These are phyloP conservation scores for Ladona fulva DNA, from an alignment of 1,140 invertebrate species.

Conservation along the genomic window DNA sequence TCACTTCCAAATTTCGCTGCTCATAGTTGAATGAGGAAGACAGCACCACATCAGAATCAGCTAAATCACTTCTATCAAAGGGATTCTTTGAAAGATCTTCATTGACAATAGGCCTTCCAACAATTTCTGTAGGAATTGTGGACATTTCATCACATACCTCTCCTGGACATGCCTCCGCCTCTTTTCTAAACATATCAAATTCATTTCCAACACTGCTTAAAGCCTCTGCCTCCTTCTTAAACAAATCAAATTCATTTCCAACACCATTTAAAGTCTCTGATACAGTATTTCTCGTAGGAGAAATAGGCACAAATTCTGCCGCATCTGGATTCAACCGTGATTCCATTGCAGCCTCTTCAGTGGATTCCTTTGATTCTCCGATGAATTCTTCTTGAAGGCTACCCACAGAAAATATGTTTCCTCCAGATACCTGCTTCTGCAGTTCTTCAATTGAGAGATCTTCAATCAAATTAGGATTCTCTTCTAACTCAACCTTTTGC, in stretches of 20 bases:
- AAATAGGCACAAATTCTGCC: constrained; percentile 55
- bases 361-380: constrained; percentile 4
- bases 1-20: no score
- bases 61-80: no score
- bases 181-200: background rate
- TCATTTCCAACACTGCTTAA: background rate
- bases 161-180: background rate
- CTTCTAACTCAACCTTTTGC: background rate
- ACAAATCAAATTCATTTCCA: background rate
- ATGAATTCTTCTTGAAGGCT: background rate
- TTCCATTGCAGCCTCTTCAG: constrained; percentile 42
- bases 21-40: background rate
- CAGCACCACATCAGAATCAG: background rate
- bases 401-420: background rate
- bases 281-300: constrained; percentile 35
- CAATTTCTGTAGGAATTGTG: background rate
- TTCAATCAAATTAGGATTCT: background rate
- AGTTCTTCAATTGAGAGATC: background rate
- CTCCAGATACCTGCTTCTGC: background rate
- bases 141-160: background rate
- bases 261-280: background rate
- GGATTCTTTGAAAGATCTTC: background rate
- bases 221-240: background rate
- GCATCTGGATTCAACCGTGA: constrained; percentile 64
- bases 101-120: background rate